Conservation (phyloP, 2,113 vertebrate species). For the Propithecus coquereli region DNA sequence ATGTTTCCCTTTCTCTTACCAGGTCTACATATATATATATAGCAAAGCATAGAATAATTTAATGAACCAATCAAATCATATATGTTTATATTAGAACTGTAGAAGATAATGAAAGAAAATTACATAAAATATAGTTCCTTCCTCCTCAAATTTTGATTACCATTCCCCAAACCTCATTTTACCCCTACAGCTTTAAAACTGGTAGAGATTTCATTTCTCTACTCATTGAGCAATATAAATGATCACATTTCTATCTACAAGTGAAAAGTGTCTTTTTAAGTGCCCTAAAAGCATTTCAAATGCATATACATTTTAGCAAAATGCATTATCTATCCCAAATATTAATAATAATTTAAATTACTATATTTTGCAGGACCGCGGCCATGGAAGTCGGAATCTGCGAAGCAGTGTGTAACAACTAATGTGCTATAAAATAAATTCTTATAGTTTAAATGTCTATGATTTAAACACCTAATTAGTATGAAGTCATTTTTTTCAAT, state of each 20-base stretch:
- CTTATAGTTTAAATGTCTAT: background rate
- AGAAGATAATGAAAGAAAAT: background rate
- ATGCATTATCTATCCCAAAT: background rate
- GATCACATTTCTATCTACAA: background rate
- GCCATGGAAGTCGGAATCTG: too few species aligned
- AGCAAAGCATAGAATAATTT: background rate
- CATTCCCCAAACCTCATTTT: background rate
- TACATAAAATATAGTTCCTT: constrained; percentile 4
- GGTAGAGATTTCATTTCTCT: background rate
- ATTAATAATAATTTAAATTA: constrained; percentile 24
- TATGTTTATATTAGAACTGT: background rate
- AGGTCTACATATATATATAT: background rate
- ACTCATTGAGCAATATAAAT: background rate
- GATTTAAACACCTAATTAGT: constrained; percentile 6
- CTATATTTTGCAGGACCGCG: background rate
- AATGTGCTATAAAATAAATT: too few species aligned
- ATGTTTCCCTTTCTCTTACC: background rate
- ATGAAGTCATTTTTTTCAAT: background rate
- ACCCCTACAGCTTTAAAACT: background rate
- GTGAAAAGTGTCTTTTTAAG: background rate
- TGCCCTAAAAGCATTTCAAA: background rate
- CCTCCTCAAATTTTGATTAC: background rate
- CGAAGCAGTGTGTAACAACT: too few species aligned
- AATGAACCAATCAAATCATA: background rate
- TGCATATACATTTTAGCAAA: background rate